These are phyloP conservation scores for Pristis pectinata DNA, from an alignment of 2,797 vertebrate genomes.

Conservation along the genomic window DNA sequence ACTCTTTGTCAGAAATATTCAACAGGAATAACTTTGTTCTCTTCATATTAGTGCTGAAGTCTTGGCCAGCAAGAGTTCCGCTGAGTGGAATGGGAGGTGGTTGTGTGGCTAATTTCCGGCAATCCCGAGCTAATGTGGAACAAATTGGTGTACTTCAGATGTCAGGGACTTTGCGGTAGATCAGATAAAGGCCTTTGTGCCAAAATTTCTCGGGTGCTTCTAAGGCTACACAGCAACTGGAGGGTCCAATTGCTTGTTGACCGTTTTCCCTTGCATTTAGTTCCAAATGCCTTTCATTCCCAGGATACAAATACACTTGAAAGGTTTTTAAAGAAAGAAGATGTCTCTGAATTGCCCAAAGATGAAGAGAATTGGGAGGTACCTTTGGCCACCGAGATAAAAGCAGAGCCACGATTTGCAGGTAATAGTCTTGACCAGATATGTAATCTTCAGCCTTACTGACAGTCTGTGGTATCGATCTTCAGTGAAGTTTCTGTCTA, in stretches of 20 bases:
- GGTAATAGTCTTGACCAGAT: neutral
- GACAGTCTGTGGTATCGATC: neutral
- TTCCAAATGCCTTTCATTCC: neutral
- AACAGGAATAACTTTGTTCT: neutral
- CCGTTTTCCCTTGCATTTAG: neutral
- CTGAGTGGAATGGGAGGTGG: neutral
- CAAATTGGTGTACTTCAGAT: neutral
- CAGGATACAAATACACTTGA: conserved; percentile 53
- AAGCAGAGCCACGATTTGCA: conserved; percentile 33
- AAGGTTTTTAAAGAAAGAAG: conserved; percentile 54
- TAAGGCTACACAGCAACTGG: neutral
- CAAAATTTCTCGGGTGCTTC: neutral
- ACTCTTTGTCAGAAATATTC: neutral
- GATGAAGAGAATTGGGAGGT: conserved; percentile 63
- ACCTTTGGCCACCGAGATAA: conserved; percentile 51
- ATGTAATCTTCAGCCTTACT: neutral
- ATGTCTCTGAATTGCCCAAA: conserved; percentile 55
- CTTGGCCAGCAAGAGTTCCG: neutral
- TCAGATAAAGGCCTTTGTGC: neutral
- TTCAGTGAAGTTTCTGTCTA: neutral
- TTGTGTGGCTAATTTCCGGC: neutral
- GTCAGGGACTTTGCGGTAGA: neutral
- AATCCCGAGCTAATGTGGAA: neutral
- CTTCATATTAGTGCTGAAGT: neutral
- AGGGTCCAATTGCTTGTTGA: neutral